Percentiles rank a stretch among this genome's conserved stretches.
Conservation (phyloP, 2,113 vertebrate genomes). For the Phocoena sinus region DNA sequence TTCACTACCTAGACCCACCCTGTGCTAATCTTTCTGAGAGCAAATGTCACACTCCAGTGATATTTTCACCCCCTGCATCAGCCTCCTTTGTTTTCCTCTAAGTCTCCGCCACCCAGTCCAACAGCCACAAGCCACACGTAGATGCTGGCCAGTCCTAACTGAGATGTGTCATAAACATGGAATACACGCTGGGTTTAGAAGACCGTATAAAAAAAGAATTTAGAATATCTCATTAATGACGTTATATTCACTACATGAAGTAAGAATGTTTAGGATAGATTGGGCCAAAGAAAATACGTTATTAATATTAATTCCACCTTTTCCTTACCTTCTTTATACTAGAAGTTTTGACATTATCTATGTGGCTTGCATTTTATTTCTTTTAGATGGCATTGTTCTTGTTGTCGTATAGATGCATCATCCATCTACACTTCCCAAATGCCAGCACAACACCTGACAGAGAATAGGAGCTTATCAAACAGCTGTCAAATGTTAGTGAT, state of each 20-base stretch:
- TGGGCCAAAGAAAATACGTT: not conserved
- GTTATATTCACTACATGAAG: not conserved
- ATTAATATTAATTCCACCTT: not conserved
- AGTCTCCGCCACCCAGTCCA: not conserved
- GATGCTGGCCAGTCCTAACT: not conserved
- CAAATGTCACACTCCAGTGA: not conserved
- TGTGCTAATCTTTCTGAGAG: not conserved
- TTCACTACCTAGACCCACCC: not conserved
- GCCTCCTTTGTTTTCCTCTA: not conserved
- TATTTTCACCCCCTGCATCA: not conserved
- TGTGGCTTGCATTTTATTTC: not conserved
- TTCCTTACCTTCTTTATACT: not conserved
- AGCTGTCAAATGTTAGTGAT: accelerated
- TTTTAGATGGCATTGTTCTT: not conserved
- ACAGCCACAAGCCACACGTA: not conserved
- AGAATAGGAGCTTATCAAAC: not conserved
- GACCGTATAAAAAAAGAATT: not conserved
- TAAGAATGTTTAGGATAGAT: not conserved
- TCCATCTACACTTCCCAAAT: accelerated
- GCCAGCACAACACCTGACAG: not conserved
- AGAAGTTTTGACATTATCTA: not conserved
- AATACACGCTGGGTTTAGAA: not conserved
- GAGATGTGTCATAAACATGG: not conserved
- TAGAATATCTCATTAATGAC: not conserved
- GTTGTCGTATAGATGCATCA: not conserved